These are phyloP conservation scores for Drosophila mayaguana DNA, from an alignment of 2,888 invertebrate genomes.

Conservation along the genomic window DNA sequence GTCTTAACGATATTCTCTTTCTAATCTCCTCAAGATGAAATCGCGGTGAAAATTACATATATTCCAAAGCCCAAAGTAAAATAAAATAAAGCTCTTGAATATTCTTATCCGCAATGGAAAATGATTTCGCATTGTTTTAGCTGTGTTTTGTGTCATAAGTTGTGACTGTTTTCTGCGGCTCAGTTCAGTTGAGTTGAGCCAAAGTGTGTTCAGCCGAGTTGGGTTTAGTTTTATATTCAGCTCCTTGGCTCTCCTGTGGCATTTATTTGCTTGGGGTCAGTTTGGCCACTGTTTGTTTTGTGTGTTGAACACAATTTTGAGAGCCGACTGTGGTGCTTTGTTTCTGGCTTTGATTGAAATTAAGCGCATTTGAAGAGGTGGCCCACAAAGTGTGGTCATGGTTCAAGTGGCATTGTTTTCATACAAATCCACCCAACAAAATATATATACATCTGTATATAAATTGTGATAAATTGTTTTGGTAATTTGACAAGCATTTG, in stretches of 20 bases:
- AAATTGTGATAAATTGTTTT: conserved; percentile 16
- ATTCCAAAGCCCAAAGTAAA: too few species aligned
- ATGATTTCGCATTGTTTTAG: conserved; percentile 20
- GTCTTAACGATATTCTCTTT: too few species aligned
- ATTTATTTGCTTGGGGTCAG: conserved; percentile 43
- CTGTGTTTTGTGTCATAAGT: conserved; percentile 39
- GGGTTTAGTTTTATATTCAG: conserved; percentile 20
- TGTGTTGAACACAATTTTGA: conserved; percentile 36
- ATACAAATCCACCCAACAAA: too few species aligned
- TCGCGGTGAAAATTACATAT: too few species aligned
- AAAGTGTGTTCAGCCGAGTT: conserved; percentile 13
- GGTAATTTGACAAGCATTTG: conserved; percentile 39
- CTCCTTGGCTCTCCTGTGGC: conserved; percentile 12
- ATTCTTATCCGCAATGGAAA: not conserved
- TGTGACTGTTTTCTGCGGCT: conserved; percentile 31
- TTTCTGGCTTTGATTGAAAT: conserved; percentile 59
- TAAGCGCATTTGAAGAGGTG: conserved; percentile 86
- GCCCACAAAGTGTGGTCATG: conserved; percentile 26
- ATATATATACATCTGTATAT: not conserved
- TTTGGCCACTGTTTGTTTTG: conserved; percentile 45
- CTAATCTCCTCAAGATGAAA: too few species aligned
- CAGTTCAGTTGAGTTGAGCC: conserved; percentile 15
- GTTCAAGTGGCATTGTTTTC: conserved; percentile 50
- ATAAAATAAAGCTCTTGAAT: not conserved
- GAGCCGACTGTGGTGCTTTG: conserved; percentile 18